Percentiles rank a stretch among this genome's conserved stretches.
Conservation (phyloP, 2,113 vertebrate species). For the Ciconia maguari region DNA sequence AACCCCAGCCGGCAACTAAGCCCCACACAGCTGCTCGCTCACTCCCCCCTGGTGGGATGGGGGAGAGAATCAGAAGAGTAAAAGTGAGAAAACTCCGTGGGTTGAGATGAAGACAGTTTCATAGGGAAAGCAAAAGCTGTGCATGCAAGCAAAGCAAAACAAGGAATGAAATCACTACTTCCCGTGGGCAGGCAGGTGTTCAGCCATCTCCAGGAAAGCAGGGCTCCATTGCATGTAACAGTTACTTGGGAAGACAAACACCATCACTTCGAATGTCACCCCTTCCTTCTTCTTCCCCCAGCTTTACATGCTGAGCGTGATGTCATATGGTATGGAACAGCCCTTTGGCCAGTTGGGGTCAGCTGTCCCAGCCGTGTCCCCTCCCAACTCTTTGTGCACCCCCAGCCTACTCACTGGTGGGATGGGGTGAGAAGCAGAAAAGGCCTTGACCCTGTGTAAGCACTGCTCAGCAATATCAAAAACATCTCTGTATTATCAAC, state of each 20-base stretch:
- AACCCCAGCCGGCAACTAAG: neutral
- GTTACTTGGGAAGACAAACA: neutral
- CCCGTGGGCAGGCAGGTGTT: too few relatives aligned
- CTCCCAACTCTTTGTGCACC: too few relatives aligned
- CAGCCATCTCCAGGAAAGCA: neutral
- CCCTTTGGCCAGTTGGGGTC: too few relatives aligned
- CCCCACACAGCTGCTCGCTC: neutral
- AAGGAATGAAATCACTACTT: neutral
- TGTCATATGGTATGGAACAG: too few relatives aligned
- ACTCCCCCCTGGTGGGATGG: neutral
- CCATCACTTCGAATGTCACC: too few relatives aligned
- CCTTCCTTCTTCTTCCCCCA: too few relatives aligned
- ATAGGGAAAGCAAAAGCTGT: neutral
- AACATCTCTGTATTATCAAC: neutral
- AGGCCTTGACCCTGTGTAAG: too few relatives aligned
- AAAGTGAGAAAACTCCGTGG: neutral
- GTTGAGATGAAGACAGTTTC: neutral
- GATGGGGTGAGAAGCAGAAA: too few relatives aligned
- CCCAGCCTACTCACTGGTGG: too few relatives aligned
- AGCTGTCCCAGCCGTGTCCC: too few relatives aligned
- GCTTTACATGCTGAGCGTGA: too few relatives aligned
- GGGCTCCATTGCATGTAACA: neutral
- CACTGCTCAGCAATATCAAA: neutral
- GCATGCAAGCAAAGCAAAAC: neutral
- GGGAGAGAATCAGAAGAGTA: neutral